These are phyloP conservation scores for Delia radicum DNA, from an alignment of 1,140 invertebrate species.

Conservation along the genomic window DNA sequence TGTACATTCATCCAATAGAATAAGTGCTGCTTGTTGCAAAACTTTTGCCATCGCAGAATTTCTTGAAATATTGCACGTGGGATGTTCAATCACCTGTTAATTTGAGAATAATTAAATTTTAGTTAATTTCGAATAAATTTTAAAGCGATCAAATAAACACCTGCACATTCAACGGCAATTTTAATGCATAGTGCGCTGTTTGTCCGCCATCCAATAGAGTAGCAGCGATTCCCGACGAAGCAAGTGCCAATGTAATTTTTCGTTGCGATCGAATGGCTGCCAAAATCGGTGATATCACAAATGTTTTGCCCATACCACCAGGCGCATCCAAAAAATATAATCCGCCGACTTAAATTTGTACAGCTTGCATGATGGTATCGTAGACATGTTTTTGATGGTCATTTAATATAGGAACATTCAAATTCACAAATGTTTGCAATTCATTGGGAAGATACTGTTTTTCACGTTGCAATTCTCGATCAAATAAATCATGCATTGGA, in stretches of 20 bases:
- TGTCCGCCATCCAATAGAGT: conserved; percentile 56
- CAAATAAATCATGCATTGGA: not conserved
- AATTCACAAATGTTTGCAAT: not conserved
- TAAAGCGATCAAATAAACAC: no score
- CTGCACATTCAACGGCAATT: conserved; percentile 37
- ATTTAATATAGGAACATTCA: not conserved
- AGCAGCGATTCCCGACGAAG: no score
- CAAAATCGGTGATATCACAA: conserved; percentile 16
- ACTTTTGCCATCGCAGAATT: no score
- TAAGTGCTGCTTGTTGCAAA: conserved; percentile 37
- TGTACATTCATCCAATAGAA: no score
- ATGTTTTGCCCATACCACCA: conserved; percentile 23
- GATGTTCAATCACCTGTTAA: no score
- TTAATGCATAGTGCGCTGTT: conserved; percentile 60
- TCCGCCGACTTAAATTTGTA: not conserved
- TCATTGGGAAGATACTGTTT: not conserved
- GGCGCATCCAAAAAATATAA: not conserved
- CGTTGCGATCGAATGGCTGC: conserved; percentile 31
- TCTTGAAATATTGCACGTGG: no score
- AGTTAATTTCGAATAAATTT: no score
- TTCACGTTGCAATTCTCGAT: not conserved
- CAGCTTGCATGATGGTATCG: no score
- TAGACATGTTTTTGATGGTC: not conserved
- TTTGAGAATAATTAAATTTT: no score
- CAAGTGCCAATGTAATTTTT: conserved; percentile 42